Evolutionary conservation across 23 tunicate genomes (phyloP).

Genomic region (Styela clava): DNA sequence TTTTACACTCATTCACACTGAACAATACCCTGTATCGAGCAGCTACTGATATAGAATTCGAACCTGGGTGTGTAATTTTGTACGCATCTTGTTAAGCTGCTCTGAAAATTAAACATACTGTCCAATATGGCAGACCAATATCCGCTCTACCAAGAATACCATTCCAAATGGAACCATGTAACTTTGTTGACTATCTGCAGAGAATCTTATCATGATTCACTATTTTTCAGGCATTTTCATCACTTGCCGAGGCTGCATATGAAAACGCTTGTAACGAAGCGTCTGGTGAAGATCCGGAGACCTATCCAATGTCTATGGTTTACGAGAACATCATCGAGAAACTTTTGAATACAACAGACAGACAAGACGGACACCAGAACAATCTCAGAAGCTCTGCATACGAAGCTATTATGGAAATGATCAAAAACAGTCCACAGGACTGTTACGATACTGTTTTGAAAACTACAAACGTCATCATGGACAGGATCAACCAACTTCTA

Average conservation of each 20-base stretch:
- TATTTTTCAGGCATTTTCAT: conserved; percentile 95
- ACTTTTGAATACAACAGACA: conserved; percentile 83
- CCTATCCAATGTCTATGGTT: conserved; percentile 87
- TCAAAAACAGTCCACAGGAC: conserved; percentile 93
- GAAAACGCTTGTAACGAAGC: conserved; percentile 54
- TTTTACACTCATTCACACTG: too few relatives aligned
- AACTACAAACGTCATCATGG: conserved; percentile 86
- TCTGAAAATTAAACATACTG: too few relatives aligned
- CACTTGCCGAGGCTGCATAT: conserved; percentile 95
- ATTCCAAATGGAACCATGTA: too few relatives aligned
- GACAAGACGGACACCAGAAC: conserved; percentile 94
- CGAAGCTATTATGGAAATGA: conserved; percentile 99
- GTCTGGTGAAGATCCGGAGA: conserved; percentile 72
- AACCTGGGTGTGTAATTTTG: too few relatives aligned
- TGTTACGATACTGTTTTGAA: conserved; percentile 91
- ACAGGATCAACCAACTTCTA: conserved; percentile 70
- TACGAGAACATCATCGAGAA: conserved; percentile 85
- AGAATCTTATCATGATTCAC: too few relatives aligned
- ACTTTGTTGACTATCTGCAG: too few relatives aligned
- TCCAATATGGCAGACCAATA: too few relatives aligned
- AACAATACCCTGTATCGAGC: not conserved
- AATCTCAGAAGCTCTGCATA: conserved; percentile 93
- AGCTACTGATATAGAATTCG: not conserved
- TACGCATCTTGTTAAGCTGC: too few relatives aligned
- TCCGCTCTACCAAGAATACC: too few relatives aligned